phyloP scores from a whole-genome alignment of 1,140 invertebrate genomes.

The Pantala flavescens region DNA sequence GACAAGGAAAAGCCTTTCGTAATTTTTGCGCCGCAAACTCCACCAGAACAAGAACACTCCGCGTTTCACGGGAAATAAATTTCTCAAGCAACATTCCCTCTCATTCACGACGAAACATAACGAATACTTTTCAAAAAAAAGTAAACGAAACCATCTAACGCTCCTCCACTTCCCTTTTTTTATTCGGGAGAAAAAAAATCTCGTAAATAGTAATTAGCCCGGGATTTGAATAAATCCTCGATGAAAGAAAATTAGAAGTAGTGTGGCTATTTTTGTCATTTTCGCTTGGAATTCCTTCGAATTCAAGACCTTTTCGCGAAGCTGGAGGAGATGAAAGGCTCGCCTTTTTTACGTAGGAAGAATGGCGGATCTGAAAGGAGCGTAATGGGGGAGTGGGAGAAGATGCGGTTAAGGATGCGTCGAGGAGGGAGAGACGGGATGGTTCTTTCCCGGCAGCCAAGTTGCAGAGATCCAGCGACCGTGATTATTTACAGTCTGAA shows the following conservation, averaged over 20 bases:
- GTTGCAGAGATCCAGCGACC: background rate
- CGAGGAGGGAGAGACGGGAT: background rate
- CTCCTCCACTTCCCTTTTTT: no score
- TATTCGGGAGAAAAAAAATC: background rate
- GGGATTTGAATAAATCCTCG: conserved; percentile 1
- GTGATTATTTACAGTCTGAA: conserved; percentile 7
- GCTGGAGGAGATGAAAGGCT: conserved; percentile 7
- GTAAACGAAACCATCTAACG: no score
- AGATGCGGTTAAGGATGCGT: background rate
- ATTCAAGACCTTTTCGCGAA: conserved; percentile 2
- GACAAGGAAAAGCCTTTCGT: no score
- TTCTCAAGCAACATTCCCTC: no score
- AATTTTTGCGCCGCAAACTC: no score
- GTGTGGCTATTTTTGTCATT: background rate
- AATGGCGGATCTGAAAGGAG: background rate
- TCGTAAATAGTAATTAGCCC: background rate
- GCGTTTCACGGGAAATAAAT: no score
- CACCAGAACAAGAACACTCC: no score
- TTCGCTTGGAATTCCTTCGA: background rate
- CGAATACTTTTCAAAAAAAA: no score
- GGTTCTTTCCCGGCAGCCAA: background rate
- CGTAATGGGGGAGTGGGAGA: background rate
- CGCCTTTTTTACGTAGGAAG: background rate
- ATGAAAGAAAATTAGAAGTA: background rate
- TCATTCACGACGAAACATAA: no score